Evolutionary conservation across 2,113 vertebrate genomes (phyloP), one percentile per base, ranked within the genome.

Genomic region (Mesitornis unicolor): DNA sequence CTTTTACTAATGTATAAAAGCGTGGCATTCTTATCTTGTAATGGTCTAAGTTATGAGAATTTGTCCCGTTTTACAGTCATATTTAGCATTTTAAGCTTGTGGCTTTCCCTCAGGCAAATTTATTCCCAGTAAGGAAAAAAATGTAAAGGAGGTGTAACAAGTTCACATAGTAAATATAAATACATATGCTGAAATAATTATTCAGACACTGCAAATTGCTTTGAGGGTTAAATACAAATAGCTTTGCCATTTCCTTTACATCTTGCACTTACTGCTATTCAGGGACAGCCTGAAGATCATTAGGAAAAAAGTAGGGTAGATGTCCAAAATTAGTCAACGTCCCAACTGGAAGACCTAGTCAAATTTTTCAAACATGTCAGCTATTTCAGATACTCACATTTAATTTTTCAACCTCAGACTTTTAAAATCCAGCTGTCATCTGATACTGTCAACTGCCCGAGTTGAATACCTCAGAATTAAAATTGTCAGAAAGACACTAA

Each of bases 81-180:
- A 87, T 31, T 77, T 90, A 97, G 75, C 9, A 42, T 79, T 91
- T 78, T 40, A 94, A 93, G 48, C 45, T 33, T 90, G 77, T 87
- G 67, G 64, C 38, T 85, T 57, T 94, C 50, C 57, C 45, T 80
- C 16, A 87, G 68, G 90, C 47, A 96, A 89, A 92, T 82, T 87
- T 89, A 69, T 45, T 45, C 42, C 45, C 50, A 43, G 31, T 24
- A 91, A 33, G 20, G 69, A 81, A 91, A 29, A 48, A 73, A 48
- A 74, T 40, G 35, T 64, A 86, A 77, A 92, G 68, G 45, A 65
- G 24, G 12, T 38, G 2, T 53, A 93, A 86, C 47, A 90, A 75
- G 43, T 65, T 84, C 63, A 96, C 26, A 71, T 87, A 91, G 74
- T 45, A 95, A 57, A 77, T 68, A 73, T 35, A 75, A 74, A 68